A percentile compares a stretch with the other conserved stretches of the same genome.
Conservation (phyloP, 92 coral and sea anemone genomes). For the Plumapathes pennacea region DNA sequence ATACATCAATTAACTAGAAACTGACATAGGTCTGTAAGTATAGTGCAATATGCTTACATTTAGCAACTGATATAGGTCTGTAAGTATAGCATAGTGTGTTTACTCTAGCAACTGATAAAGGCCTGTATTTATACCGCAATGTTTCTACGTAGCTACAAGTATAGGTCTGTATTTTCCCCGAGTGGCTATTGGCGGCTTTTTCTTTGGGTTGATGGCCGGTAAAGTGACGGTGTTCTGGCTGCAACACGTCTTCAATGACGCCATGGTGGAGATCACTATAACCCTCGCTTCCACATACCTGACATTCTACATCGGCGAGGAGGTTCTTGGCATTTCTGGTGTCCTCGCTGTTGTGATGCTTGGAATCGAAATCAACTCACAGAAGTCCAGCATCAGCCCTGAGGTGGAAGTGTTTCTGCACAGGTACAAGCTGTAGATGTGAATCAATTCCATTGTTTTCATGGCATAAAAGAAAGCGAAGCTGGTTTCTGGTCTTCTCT, state of each 20-base stretch:
- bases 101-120: background rate
- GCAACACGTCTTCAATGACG: conserved; percentile 97
- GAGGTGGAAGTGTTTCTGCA: conserved; percentile 96
- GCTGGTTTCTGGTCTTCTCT: no score
- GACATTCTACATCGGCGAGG: conserved; percentile 96
- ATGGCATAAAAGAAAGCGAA: no score
- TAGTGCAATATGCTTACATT: background rate
- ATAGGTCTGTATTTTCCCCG: conserved; percentile 97
- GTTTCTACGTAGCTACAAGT: conserved; percentile 62
- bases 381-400: conserved; percentile 93
- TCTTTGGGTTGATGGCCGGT: conserved; percentile 93
- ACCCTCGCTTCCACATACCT: conserved; percentile 94
- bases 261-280: conserved; percentile 95
- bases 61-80: background rate
- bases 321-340: conserved; percentile 93
- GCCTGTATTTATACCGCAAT: background rate
- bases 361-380: conserved; percentile 93
- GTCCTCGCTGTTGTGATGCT: conserved; percentile 97
- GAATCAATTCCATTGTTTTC: no score
- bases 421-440: no score
- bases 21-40: background rate
- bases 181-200: conserved; percentile 94
- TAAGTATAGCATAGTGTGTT: background rate
- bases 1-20: background rate
- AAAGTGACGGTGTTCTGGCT: conserved; percentile 98